Base-by-base conservation (phyloP, 2,113 vertebrate species). In the Xenotilapia longispinis region DNA sequence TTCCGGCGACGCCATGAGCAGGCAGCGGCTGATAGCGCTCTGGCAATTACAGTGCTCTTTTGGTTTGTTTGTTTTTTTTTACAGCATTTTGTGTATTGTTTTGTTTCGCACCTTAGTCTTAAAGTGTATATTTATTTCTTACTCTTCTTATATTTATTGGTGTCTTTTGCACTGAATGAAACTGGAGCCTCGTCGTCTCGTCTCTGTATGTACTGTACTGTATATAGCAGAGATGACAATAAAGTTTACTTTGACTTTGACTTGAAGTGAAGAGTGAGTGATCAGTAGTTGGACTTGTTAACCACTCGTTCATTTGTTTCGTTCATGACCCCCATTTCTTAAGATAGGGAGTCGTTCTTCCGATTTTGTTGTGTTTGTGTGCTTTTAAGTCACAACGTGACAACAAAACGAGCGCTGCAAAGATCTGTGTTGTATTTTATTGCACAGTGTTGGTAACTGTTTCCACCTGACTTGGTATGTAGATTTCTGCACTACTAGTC, bases 341-440 rank as follows among this genome's bases (percentile, higher is more conserved):
- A 11, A 68, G 36, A 40, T 38, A 38, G 19, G 63, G 38, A 38
- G 19, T 21, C 4, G 3, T 38, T 68, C 19, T 13, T 68, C 33
- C 0, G 6, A 23, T 23, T 70, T 70, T 70, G 63, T 68, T 68
- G 63, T 68, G 36, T 70, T 23, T 14, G 40, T 42, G n/a, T 42
- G n/a, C 5, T 70, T 68, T 70, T 42, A 70, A 42, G 38, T 42
- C 3, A 9, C 38, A 42, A 42, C 12, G 13, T 13, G 21, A 26
- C 8, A 42, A 42, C n/a, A 42, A 70, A 70, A 42, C 14, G 5
- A 4, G 13, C 5, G 0, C 65, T 15, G 2, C n/a, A 42, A 26
- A 23, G 7, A 42, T 70, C n/a, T 23, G 65, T 42, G 65, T 42
- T 14, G 7, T 23, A 23, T 45, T 70, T 70, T 42, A 42, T 40